phyloP scores from a whole-genome alignment of 2,113 vertebrate species.

The Connochaetes taurinus region DNA sequence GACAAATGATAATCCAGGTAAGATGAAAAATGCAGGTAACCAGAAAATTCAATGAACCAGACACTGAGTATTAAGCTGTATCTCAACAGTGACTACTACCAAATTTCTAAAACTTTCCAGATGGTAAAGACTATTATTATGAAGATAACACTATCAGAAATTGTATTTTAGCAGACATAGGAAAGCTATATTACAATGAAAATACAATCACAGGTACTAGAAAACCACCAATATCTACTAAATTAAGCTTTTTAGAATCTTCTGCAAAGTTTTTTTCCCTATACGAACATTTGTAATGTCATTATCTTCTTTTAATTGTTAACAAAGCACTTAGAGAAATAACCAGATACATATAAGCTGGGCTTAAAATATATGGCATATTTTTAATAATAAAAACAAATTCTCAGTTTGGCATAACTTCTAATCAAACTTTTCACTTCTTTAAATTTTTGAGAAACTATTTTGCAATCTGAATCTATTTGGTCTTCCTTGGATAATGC shows the following conservation, averaged over 20 bases:
- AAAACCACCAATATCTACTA: not conserved
- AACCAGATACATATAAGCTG: not conserved
- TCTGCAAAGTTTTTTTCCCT: not conserved
- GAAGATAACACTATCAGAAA: not conserved
- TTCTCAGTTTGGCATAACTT: not conserved
- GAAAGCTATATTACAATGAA: not conserved
- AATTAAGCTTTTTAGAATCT: not conserved
- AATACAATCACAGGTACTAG: not conserved
- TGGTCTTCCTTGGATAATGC: not conserved
- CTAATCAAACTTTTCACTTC: not conserved
- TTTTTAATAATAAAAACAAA: conserved; percentile 23
- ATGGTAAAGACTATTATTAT: not conserved
- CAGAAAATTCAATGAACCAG: conserved; percentile 14
- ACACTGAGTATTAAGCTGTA: not conserved
- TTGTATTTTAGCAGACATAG: not conserved
- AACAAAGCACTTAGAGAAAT: not conserved
- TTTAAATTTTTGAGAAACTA: conserved; percentile 13
- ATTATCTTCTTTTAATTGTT: not conserved
- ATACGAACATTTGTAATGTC: not conserved
- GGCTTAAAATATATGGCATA: not conserved
- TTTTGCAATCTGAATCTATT: conserved; percentile 27
- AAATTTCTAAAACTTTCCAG: not conserved
- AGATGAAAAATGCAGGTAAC: conserved; percentile 1
- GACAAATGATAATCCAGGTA: not conserved
- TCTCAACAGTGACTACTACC: not conserved